Evolutionary conservation across 2,888 invertebrate species (phyloP), one percentile per base, ranked within the genome.

Genomic region (Tyria jacobaeae): DNA sequence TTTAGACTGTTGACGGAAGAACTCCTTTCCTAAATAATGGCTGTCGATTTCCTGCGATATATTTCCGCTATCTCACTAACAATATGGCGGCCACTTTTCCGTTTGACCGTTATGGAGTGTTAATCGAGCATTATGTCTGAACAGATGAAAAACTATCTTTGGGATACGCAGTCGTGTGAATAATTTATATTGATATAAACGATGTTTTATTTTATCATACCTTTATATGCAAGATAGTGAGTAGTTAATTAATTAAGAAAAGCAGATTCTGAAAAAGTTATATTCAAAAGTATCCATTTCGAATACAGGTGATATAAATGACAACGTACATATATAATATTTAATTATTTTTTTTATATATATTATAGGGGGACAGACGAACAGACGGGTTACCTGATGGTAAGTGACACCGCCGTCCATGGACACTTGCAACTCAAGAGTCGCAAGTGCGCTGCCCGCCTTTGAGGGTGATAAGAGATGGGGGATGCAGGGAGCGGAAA

Each of bases 31-130:
- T 92, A 89, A 92, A 91, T 92, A 93, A 93, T 92, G 89, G 90
- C 82, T 79, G 81, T 85, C 84, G 79, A 89, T 91, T 89, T 91
- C 93, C 93, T 88, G 90, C 83, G 89, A 92, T 93, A 92, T 93
- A 92, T 93, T 93, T 92, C 92, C 92, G 90, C 91, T 93, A 93
- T 93, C 93, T 90, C 85, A 80, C 81, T 83, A 83, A 86, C 91
- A 90, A 87, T 86, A 89, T 90, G 91, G 91, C 90, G 87, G 80
- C 89, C 86, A 80, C 77, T 84, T 88, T 85, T 92, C 92, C 93
- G 89, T 82, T 87, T 91, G 92, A 90, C 92, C 92, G 89, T 91
- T 92, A 91, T 89, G 86, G 88, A 89, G 91, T 93, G 92, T 91
- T 92, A 92, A 93, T 92, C 91, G 92, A 89, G 90, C 91, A 89